Percentiles rank a stretch among this genome's conserved stretches.
phyloP scores from a whole-genome alignment of 2,113 vertebrate genomes.

The Gulo gulo region DNA sequence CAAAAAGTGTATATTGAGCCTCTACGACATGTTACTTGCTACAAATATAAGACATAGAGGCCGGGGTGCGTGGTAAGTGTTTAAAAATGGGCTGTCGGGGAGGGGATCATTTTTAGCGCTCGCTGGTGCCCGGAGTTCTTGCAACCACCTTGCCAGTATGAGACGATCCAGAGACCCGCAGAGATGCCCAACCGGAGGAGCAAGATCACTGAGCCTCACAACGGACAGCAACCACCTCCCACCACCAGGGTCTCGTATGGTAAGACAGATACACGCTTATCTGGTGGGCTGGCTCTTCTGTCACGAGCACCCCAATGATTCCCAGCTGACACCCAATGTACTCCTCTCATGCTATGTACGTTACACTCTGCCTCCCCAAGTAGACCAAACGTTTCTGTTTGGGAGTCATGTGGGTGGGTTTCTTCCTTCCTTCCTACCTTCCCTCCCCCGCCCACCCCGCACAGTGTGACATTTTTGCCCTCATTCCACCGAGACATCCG shows the following conservation, averaged over 20 bases:
- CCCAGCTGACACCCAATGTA: background rate
- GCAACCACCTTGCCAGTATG: background rate
- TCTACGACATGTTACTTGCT: background rate
- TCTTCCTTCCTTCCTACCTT: background rate
- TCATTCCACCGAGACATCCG: background rate
- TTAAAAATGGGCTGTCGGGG: background rate
- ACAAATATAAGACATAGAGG: background rate
- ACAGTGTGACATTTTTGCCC: background rate
- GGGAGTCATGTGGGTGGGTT: background rate
- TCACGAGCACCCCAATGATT: background rate
- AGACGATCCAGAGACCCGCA: background rate
- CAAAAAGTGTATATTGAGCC: background rate
- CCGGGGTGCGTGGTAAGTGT: background rate
- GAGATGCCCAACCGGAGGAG: too few relatives aligned
- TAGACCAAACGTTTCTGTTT: background rate
- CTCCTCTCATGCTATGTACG: too few relatives aligned
- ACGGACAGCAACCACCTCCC: accelerated
- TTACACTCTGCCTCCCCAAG: background rate
- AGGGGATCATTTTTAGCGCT: background rate
- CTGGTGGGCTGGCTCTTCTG: background rate
- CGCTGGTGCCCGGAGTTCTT: background rate
- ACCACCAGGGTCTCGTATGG: accelerated
- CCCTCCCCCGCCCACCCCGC: background rate
- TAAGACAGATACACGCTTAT: background rate
- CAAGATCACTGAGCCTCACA: accelerated